Percentiles rank a stretch among this genome's conserved stretches.
phyloP scores from a whole-genome alignment of 2,797 vertebrate species.

The Fratercula arctica region DNA sequence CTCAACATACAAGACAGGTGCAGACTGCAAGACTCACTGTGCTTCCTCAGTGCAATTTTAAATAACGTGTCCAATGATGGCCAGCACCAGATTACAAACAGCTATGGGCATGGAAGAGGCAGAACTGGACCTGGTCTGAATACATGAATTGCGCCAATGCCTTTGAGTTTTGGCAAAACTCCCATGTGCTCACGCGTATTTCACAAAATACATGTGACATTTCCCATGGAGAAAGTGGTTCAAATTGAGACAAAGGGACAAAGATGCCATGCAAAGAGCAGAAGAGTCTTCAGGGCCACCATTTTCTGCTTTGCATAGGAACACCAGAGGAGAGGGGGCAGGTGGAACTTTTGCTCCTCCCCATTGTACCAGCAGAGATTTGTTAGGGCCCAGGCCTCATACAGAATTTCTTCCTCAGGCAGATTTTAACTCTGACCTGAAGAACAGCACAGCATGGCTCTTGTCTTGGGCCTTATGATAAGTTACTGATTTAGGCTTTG shows the following conservation, averaged over 20 bases:
- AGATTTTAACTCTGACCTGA: background rate
- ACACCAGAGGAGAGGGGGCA: background rate
- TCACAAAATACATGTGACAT: background rate
- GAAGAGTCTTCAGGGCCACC: background rate
- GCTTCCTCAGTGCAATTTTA: background rate
- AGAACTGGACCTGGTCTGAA: background rate
- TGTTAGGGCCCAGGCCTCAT: background rate
- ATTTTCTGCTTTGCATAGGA: background rate
- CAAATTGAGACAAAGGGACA: background rate
- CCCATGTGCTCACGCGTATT: accelerated
- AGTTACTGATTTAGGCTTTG: background rate
- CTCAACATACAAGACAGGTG: background rate
- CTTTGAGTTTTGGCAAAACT: conserved; percentile 13
- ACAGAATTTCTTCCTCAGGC: background rate
- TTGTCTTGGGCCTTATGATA: background rate
- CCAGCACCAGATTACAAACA: background rate
- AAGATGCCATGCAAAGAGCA: background rate
- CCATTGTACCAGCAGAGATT: background rate
- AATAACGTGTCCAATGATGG: background rate
- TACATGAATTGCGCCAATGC: background rate
- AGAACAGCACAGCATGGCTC: background rate
- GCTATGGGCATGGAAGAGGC: background rate
- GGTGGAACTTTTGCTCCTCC: background rate
- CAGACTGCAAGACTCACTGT: background rate
- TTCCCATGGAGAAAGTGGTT: background rate